Evolutionary conservation across 2,888 invertebrate genomes (phyloP).

Genomic region (Raillietiella orientalis): DNA sequence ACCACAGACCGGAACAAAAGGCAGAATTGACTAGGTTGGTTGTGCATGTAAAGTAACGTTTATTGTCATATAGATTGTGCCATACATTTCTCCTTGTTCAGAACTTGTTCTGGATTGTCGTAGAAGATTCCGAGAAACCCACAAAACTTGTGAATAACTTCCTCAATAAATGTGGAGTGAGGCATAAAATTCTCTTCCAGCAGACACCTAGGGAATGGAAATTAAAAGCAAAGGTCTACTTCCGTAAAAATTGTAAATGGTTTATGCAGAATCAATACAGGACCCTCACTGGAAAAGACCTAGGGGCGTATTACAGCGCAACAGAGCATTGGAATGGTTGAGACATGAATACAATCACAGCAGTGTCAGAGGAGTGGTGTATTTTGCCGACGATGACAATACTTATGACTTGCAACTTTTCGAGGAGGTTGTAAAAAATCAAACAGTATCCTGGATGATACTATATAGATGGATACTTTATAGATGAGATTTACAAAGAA

Average conservation of each 20-base stretch:
- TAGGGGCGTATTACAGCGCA: constrained; percentile 67
- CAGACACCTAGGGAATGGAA: constrained; percentile 35
- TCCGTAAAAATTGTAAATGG: not conserved
- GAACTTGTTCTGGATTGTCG: constrained; percentile 68
- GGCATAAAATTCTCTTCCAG: constrained; percentile 27
- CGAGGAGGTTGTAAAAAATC: constrained; percentile 32
- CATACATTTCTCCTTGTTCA: constrained; percentile 57
- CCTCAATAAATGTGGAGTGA: constrained; percentile 27
- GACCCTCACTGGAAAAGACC: constrained; percentile 43
- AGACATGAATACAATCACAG: constrained; percentile 23
- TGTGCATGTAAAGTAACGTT: not conserved
- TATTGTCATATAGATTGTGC: constrained; percentile 25
- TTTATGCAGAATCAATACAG: constrained; percentile 8
- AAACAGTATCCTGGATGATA: not conserved
- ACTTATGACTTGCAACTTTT: constrained; percentile 66
- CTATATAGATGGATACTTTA: constrained; percentile 9
- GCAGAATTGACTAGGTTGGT: constrained; percentile 60
- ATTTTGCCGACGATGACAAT: constrained; percentile 93
- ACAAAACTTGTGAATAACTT: constrained; percentile 35
- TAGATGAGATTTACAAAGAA: constrained; percentile 44
- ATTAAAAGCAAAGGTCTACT: constrained; percentile 19
- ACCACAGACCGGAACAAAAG: constrained; percentile 34
- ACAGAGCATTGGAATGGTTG: constrained; percentile 51
- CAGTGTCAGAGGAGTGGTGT: constrained; percentile 36
- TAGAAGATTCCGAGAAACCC: constrained; percentile 46